These are phyloP conservation scores for Drosophila peninsularis DNA, from an alignment of 2,888 invertebrate genomes.

Conservation along the genomic window DNA sequence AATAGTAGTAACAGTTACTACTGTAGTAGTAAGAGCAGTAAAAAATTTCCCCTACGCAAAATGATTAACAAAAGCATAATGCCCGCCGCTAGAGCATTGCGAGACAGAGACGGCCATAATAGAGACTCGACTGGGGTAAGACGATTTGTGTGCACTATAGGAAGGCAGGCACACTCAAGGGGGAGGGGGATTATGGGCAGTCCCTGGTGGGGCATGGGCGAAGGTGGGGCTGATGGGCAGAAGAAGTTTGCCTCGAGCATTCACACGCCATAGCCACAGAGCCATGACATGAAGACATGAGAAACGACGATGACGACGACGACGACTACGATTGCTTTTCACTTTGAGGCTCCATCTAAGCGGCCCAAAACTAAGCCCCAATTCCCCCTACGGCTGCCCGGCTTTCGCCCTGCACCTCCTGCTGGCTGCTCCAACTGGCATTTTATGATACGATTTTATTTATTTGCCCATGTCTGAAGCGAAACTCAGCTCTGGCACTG, in stretches of 20 bases:
- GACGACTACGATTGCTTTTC: slow-evolving; percentile 69
- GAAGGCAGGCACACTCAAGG: neutral
- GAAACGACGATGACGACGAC: slow-evolving; percentile 39
- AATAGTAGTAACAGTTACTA: neutral
- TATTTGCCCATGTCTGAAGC: slow-evolving; percentile 64
- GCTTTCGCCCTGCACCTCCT: slow-evolving; percentile 10
- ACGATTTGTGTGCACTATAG: slow-evolving; percentile 57
- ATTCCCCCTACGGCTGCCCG: neutral
- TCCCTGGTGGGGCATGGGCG: neutral
- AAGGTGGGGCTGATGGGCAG: slow-evolving; percentile 27
- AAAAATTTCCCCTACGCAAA: neutral
- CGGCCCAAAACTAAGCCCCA: slow-evolving; percentile 28
- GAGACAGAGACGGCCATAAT: slow-evolving; percentile 46
- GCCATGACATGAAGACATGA: slow-evolving; percentile 67
- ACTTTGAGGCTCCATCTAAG: slow-evolving; percentile 54
- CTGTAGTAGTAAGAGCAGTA: neutral
- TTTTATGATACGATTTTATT: slow-evolving; percentile 79
- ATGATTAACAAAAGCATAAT: neutral
- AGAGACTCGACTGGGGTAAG: slow-evolving; percentile 68
- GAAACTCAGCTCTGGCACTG: slow-evolving; percentile 26
- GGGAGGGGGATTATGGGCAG: slow-evolving; percentile 1
- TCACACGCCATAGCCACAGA: slow-evolving; percentile 77
- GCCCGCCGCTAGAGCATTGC: slow-evolving; percentile 3
- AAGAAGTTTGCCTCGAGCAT: slow-evolving; percentile 73
- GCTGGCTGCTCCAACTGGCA: slow-evolving; percentile 49